Evolutionary conservation across 2,113 vertebrate genomes (phyloP).

Genomic region (Pardalotus punctatus): DNA sequence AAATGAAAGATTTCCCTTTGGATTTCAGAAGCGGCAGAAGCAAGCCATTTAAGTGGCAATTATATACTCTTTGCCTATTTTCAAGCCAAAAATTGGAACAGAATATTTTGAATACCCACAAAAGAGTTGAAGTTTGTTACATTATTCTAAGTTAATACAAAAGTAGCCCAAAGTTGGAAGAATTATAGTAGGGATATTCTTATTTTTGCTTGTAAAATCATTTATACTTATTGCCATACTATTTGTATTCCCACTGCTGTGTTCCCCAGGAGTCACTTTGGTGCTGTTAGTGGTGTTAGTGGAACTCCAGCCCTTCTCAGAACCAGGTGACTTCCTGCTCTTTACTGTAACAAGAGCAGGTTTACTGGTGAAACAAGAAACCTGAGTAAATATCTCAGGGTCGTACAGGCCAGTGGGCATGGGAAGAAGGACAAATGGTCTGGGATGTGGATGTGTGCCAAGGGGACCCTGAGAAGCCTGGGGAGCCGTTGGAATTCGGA

Average conservation of each 20-base stretch:
- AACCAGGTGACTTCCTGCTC: not conserved
- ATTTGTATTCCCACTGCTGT: not conserved
- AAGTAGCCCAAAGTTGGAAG: not conserved
- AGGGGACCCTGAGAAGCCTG: not conserved
- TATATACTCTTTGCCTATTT: not conserved
- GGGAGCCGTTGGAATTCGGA: not conserved
- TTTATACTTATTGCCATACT: not conserved
- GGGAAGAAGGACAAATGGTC: not conserved
- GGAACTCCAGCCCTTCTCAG: not conserved
- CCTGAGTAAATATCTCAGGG: not conserved
- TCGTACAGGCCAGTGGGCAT: accelerated
- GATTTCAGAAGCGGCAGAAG: not conserved
- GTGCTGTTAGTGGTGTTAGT: not conserved
- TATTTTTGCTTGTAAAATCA: not conserved
- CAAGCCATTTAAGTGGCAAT: not conserved
- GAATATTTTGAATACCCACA: not conserved
- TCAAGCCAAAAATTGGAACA: not conserved
- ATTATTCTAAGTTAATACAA: not conserved
- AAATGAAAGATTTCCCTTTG: not conserved
- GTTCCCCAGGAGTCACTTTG: not conserved
- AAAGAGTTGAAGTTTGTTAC: not conserved
- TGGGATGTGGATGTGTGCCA: accelerated
- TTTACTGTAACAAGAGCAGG: not conserved
- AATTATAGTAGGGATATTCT: not conserved
- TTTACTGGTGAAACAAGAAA: not conserved